phyloP scores from a whole-genome alignment of 2,888 invertebrate genomes.

The Plebejus anna region DNA sequence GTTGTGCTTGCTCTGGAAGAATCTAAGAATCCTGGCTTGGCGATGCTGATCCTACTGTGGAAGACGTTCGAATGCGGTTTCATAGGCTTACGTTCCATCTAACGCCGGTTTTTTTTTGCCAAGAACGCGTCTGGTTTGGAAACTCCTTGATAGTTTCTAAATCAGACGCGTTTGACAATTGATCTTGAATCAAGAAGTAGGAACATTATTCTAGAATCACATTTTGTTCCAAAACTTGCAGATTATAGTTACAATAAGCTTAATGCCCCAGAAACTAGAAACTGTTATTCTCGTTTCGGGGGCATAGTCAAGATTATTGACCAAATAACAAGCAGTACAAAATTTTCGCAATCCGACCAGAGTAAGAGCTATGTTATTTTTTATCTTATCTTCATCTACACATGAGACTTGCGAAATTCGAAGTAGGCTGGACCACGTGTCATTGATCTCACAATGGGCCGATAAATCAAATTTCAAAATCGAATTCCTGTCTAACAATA shows the following conservation, averaged over 20 bases:
- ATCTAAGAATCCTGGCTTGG: no score
- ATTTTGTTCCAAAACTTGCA: background rate
- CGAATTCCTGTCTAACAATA: conserved; percentile 24
- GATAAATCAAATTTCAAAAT: conserved; percentile 23
- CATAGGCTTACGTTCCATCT: background rate
- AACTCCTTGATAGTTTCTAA: background rate
- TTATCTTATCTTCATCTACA: conserved; percentile 3
- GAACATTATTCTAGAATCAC: background rate
- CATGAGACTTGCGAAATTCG: conserved; percentile 1
- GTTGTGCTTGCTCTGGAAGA: no score
- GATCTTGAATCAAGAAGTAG: no score
- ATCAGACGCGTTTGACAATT: background rate
- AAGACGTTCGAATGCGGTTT: no score
- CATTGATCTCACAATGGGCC: conserved; percentile 12
- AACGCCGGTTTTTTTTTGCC: background rate
- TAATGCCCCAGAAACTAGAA: background rate
- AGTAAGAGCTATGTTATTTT: background rate
- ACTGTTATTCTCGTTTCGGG: background rate
- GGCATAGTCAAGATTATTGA: background rate
- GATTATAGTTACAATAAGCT: background rate
- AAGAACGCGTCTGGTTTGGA: no score
- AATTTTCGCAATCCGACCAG: background rate
- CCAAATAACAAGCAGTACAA: background rate
- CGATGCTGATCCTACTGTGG: no score
- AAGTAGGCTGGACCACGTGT: background rate